Evolutionary conservation across 2,113 vertebrate genomes (phyloP), one percentile per base, ranked within the genome.

Genomic region (Oncorhynchus tshawytscha): DNA sequence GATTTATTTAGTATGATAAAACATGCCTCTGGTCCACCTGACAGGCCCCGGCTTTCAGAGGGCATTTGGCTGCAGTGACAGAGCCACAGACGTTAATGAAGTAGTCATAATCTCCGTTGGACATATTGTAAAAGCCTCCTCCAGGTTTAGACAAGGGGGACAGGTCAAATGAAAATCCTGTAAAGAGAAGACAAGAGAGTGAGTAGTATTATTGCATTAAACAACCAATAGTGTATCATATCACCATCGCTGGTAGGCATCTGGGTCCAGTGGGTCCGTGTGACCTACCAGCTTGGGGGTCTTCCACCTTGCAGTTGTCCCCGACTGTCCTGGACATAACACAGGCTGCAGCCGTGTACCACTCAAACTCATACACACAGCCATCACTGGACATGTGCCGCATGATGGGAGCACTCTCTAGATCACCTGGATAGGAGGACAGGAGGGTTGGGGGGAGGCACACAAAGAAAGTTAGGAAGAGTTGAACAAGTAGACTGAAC

Each of bases 311-410:
- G 86, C 98, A 99, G 77, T 96, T 59, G 15, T 95, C 92, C 8
- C 97, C 97, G 77, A 95, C 91, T 0, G 92, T 93, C 87, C 90
- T 95, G 0, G 96, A 95, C 48, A 98, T 91, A 71, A 97, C 94
- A 11, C 98, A 99, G 0, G 98, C 96, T 0, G 95, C 94, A 0
- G 96, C 95, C 0, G 96, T 97, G 85, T 95, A 91, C 98, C 98
- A 99, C 80, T 96, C 96, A 78, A 99, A 88, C 72, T 95, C 94
- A 2, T 96, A 97, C 0, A 91, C 82, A 73, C 98, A 99, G 0
- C 71, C 81, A 0, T 86, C 83, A 0, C 80, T 70, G 0, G 88
- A 89, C 0, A 93, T 79, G 0, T 88, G 87, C 15, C 89, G 93
- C 62, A 99, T 78, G 78, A 97, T 77, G 0, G 98, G 98, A 31